These are phyloP conservation scores for Morus bassanus DNA, from an alignment of 2,797 vertebrate species.

Conservation along the genomic window DNA sequence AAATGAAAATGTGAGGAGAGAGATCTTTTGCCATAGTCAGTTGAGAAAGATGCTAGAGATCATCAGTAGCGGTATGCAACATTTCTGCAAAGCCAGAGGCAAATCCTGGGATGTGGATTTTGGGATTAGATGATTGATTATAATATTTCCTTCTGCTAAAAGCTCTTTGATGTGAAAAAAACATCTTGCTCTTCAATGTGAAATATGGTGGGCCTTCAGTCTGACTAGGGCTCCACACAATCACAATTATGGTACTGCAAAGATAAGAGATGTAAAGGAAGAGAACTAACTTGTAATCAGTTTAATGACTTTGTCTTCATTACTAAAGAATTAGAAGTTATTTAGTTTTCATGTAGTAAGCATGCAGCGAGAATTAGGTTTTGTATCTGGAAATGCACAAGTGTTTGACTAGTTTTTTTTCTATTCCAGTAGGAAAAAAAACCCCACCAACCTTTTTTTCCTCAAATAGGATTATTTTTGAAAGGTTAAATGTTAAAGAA, in stretches of 20 bases:
- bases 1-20: neutral
- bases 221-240: neutral
- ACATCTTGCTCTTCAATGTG: neutral
- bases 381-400: neutral
- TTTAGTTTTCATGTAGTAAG: neutral
- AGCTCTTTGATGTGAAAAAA: neutral
- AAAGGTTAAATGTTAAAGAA: neutral
- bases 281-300: neutral
- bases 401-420: neutral
- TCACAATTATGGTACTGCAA: neutral
- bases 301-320: neutral
- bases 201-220: neutral
- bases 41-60: neutral
- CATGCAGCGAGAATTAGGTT: neutral
- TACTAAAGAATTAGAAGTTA: neutral
- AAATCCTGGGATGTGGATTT: neutral
- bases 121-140: neutral
- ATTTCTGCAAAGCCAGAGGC: neutral
- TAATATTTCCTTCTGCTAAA: neutral
- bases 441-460: neutral
- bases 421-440: neutral
- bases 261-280: neutral
- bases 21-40: neutral
- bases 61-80: neutral
- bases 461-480: neutral